Percentiles rank a stretch among this genome's conserved stretches.
Evolutionary conservation across 2,113 vertebrate genomes (phyloP).

Genomic region (Nothobranchius furzeri): DNA sequence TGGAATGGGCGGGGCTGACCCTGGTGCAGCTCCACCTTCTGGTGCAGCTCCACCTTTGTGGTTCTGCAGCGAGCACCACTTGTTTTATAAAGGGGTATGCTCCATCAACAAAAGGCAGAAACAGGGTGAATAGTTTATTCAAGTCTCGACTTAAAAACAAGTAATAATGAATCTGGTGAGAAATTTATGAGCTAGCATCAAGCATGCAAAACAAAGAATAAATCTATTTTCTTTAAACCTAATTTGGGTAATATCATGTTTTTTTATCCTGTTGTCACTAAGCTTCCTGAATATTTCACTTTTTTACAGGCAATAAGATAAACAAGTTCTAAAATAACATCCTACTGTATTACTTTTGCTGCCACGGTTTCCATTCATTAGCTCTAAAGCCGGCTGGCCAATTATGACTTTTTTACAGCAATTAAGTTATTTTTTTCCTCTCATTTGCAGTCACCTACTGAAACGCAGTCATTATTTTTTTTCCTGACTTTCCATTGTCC

Average conservation of each 20-base stretch:
- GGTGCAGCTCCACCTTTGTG: too few relatives aligned
- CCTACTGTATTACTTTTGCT: constrained; percentile 46
- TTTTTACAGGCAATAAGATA: constrained; percentile 21
- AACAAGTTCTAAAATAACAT: constrained; percentile 40
- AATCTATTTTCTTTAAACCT: too few relatives aligned
- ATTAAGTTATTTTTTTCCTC: constrained; percentile 45
- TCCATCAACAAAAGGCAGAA: background rate
- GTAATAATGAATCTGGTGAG: background rate
- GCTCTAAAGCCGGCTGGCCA: constrained; percentile 53
- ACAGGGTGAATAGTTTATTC: background rate
- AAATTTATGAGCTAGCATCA: background rate
- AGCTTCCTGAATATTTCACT: constrained; percentile 8
- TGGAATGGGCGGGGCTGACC: too few relatives aligned
- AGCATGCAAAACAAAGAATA: background rate
- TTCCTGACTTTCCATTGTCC: constrained; percentile 55
- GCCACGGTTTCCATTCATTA: constrained; percentile 53
- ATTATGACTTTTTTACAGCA: constrained; percentile 41
- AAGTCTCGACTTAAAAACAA: background rate
- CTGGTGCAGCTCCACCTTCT: too few relatives aligned
- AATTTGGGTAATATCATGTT: constrained; percentile 6
- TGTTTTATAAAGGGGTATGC: background rate
- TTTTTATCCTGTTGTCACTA: constrained; percentile 11
- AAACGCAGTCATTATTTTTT: constrained; percentile 57
- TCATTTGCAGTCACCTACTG: constrained; percentile 47
- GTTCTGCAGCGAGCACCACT: too few relatives aligned